Evolutionary conservation across 2,888 invertebrate species (phyloP).

Genomic region (Periphyllus acericola): DNA sequence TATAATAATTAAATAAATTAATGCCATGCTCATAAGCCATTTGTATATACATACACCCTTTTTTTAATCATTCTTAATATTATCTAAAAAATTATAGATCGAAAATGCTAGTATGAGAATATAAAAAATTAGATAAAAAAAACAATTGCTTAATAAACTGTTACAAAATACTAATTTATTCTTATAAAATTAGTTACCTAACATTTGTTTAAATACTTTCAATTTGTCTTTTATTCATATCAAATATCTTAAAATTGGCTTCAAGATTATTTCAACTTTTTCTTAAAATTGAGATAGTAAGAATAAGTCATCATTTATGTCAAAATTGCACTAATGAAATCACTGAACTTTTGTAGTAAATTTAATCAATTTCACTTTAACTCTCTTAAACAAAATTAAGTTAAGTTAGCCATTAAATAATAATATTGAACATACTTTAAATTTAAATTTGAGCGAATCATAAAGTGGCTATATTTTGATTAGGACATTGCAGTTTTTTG

Average conservation of each 20-base stretch:
- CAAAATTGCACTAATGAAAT: constrained; percentile 22
- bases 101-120: constrained; percentile 2
- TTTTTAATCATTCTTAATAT: constrained; percentile 30
- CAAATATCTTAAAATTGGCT: constrained; percentile 29
- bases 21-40: neutral
- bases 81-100: constrained; percentile 17
- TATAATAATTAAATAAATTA: neutral
- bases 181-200: constrained; percentile 31
- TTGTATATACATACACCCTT: constrained; percentile 3
- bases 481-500: constrained; percentile 27
- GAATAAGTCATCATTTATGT: constrained; percentile 2
- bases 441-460: constrained; percentile 51
- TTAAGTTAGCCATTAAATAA: neutral
- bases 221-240: constrained; percentile 5
- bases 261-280: constrained; percentile 1
- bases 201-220: constrained; percentile 8
- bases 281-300: constrained; percentile 6
- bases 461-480: constrained; percentile 46
- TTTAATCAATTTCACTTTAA: constrained; percentile 18
- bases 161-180: constrained; percentile 38
- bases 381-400: constrained; percentile 15
- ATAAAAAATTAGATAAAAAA: constrained; percentile 21
- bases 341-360: constrained; percentile 16
- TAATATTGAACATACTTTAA: constrained; percentile 27
- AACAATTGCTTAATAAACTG: constrained; percentile 4